Base-by-base conservation (phyloP, 2,113 vertebrate genomes). In the Callopanchax toddi region DNA sequence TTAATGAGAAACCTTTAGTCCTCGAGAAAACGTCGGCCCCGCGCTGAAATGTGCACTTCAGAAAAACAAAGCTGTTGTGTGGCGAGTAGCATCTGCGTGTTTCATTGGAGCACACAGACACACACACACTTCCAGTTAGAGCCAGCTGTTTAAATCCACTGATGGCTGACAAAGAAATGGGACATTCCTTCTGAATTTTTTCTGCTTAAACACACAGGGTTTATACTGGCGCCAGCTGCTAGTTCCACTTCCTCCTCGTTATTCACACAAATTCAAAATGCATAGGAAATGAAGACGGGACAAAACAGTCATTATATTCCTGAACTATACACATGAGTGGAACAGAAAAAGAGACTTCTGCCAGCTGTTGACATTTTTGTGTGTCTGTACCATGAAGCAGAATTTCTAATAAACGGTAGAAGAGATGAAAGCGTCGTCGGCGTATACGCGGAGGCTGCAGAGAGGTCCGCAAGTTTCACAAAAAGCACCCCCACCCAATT, bases 1-100 rank as follows among this genome's bases (percentile, higher is more conserved):
- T 84, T 53, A 82, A 84, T 73, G 78, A 79, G 71, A 73, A 82
- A 74, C 74, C 78, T 81, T 77, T 64, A 36, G 55, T 67, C 59
- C 39, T 52, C 0, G 11, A 62, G 62, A 82, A 80, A 64, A 60
- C 23, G 66, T 70, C 61, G 66, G 69, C 67, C 54, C 23, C 49
- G 21, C 55, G 43, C 22, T 68, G 13, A 67, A 82, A 80, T 63
- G 76, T 61, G 67, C 50, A 86, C 69, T 81, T 65, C 43, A 62
- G 54, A 53, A 71, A 76, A 73, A 68, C 70, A 83, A 76, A 79
- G 76, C 37, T 44, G 44, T 65, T 43, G 51, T 55, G 71, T 55
- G 49, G 46, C 22, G 48, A 70, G 67, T 26, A 71, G 44, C 74
- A 79, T 84, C 79, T 88, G 80, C 51, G 21, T 71, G 65, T 69